Base-by-base conservation (phyloP, 2,888 invertebrate genomes). In the Callyntrura guangdongensis region DNA sequence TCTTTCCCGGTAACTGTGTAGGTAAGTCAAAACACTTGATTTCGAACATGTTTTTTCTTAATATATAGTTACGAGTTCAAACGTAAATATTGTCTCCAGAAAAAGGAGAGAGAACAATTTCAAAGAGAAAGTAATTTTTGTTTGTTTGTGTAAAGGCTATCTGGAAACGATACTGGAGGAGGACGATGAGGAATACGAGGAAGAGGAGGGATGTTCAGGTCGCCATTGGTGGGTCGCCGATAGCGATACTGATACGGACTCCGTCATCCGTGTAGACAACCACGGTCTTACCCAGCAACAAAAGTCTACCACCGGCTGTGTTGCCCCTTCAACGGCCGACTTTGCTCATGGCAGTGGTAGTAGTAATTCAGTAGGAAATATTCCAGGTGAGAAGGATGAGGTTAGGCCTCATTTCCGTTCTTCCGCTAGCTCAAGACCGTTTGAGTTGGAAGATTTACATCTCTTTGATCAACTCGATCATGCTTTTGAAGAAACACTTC, bases 151-250 rank as follows among this genome's bases (percentile, higher is more conserved):
- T 20, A 20, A 49, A 91, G 91, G 94, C 91, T 94, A 94, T 93
- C 94, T 94, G 91, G 94, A 94, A 93, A 94, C 94, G 94, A 94
- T 94, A 94, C 93, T 93, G 89, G 94, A 94, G 92, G 94, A 94
- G 92, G 93, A 94, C 91, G 94, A 94, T 86, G 94, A 94, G 89
- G 92, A 90, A 86, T 92, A 92, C 64, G 93, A 93, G 81, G 94
- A 94, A 84, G 93, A 94, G 92, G 94, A 93, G 91, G 94, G 93
- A 88, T 93, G 94, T 92, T 94, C 93, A 90, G 94, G 93, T 92
- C 93, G 93, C 91, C 93, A 94, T 93, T 94, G 94, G 94, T 93
- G 93, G 93, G 92, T 92, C 49, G 93, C 93, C 90, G 93, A 94
- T 93, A 94, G 94, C 92, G 94, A 94, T 91, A 94, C 94, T 91